Evolutionary conservation across 2,888 invertebrate species (phyloP), one percentile per base, ranked within the genome.

Genomic region (Lamellibrachia columna): DNA sequence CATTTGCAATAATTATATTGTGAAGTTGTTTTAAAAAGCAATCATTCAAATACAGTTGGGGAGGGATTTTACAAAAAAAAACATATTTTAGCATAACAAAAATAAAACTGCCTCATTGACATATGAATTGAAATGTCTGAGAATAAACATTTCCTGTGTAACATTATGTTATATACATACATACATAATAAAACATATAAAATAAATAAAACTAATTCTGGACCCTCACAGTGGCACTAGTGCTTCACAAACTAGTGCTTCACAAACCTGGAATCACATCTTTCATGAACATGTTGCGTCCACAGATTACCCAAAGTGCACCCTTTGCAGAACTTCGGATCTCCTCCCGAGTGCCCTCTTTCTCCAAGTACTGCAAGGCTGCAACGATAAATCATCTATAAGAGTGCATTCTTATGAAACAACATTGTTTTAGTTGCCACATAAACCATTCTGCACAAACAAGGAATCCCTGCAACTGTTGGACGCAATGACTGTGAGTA

Each of bases 221-320:
- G 3, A 58, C 15, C 58, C 8, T 0, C 58, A 58, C 58, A 75
- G n/a, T 75, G 75, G 40, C 22, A 75, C 75, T 22, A 75, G 75
- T 75, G 22, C 22, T 11, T 22, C 40, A 40, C 40, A 40, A 40
- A 75, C 75, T 22, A 75, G 75, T 75, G 22, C 22, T 11, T 22
- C 22, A 75, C 75, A 15, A 4, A 75, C 75, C 75, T 75, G 75
- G 75, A 22, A 75, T 22, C 75, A 75, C 75, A 22, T 75, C 91
- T 52, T 15, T 52, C 53, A 52, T 91, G 40, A 53, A 3, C 53
- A 75, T 75, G 75, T 75, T 75, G 28, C 92, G 52, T 28, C 92
- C 93, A 53, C 95, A 94, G 28, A 95, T 94, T 93, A 95, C 95
- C 95, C 96, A 96, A 91, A 96, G 93, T 92, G 95, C 95, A 52